Evolutionary conservation across 2,797 vertebrate species (phyloP).

Genomic region (Sardinella longiceps): DNA sequence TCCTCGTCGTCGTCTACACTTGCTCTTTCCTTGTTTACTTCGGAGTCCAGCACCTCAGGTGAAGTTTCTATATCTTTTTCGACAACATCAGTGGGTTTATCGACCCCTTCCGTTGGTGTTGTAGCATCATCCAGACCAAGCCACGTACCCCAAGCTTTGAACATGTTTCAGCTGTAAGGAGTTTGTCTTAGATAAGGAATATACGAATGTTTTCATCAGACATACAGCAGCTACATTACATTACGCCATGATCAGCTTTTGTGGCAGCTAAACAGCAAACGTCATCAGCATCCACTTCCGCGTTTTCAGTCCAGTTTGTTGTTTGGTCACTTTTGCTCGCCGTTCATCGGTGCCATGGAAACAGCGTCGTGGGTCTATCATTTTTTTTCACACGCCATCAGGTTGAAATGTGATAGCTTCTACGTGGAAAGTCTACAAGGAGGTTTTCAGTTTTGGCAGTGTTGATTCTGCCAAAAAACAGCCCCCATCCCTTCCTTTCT

Average conservation of each 20-base stretch:
- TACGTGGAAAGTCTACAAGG: too few species aligned
- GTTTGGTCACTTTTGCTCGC: conserved; percentile 4
- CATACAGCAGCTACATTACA: neutral
- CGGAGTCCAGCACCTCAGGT: conserved; percentile 67
- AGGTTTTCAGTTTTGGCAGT: too few species aligned
- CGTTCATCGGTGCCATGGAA: neutral
- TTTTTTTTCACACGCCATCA: too few species aligned
- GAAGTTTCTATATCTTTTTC: conserved; percentile 56
- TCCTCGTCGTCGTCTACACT: conserved; percentile 23
- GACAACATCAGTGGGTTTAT: conserved; percentile 18
- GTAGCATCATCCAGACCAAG: conserved; percentile 66
- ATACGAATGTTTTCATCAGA: neutral
- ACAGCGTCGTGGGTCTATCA: neutral
- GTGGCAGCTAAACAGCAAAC: conserved; percentile 11
- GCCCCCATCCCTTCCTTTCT: too few species aligned
- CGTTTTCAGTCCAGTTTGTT: neutral
- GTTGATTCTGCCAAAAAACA: too few species aligned
- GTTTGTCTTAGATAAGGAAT: neutral
- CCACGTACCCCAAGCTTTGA: conserved; percentile 71
- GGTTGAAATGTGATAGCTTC: too few species aligned
- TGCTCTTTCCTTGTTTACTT: conserved; percentile 72
- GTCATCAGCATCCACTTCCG: conserved; percentile 10
- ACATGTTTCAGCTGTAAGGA: conserved; percentile 56
- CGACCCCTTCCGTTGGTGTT: conserved; percentile 48
- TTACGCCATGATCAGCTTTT: conserved; percentile 25